Conservation (phyloP, 2,113 vertebrate species). For the Pteruthius melanotis region DNA sequence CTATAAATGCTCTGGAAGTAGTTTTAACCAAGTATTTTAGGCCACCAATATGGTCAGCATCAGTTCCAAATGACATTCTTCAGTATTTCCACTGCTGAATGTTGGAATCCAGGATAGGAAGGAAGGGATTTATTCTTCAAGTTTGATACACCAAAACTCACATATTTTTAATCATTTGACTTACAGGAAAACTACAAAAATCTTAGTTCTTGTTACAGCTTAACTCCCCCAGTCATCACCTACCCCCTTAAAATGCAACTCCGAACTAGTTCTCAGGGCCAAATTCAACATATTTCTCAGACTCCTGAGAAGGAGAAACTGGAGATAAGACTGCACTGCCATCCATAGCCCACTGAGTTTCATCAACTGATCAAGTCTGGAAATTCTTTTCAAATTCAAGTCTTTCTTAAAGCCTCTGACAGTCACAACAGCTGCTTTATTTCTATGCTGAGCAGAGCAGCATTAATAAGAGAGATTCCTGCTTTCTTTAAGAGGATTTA, state of each 20-base stretch:
- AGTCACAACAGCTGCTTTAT: slow-evolving; percentile 16
- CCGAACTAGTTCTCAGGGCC: neutral
- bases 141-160: neutral
- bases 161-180: neutral
- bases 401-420: neutral
- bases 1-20: neutral
- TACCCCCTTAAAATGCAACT: neutral
- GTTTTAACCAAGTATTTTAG: neutral
- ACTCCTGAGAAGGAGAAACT: neutral
- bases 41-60: neutral
- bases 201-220: neutral
- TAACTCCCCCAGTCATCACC: neutral
- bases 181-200: neutral
- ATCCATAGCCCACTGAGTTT: neutral
- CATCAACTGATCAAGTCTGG: neutral
- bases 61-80: neutral
- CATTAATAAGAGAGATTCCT: neutral
- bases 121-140: neutral
- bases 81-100: neutral
- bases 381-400: neutral
- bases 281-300: neutral
- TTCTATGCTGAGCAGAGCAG: neutral
- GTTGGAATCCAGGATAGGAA: neutral
- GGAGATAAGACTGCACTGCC: neutral
- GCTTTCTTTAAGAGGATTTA: neutral